Percentiles rank a stretch among this genome's conserved stretches.
These are phyloP conservation scores for Agrochola lychnidis DNA, from an alignment of 2,888 invertebrate genomes.

Conservation along the genomic window DNA sequence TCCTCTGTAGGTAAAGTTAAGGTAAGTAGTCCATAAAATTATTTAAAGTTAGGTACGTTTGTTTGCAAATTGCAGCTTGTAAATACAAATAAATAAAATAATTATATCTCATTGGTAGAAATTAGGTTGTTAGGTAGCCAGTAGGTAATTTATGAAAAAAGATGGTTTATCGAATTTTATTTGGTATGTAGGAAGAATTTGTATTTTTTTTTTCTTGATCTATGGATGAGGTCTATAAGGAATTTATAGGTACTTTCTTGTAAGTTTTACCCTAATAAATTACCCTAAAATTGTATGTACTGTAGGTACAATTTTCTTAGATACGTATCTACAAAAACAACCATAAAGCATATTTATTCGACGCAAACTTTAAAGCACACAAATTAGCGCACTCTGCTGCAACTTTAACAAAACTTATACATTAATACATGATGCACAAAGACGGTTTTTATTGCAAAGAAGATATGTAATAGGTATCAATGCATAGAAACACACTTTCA, in stretches of 20 bases:
- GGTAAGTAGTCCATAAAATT: not conserved
- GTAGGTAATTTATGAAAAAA: not conserved
- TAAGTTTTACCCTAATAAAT: too few relatives aligned
- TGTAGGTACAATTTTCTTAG: too few relatives aligned
- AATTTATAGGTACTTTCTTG: not conserved
- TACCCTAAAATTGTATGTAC: too few relatives aligned
- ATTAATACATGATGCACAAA: conserved; percentile 50
- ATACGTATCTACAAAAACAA: too few relatives aligned
- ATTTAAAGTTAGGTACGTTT: too few relatives aligned
- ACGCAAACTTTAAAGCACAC: not conserved
- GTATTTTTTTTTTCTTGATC: too few relatives aligned
- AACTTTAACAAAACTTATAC: conserved; percentile 19
- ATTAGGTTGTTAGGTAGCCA: too few relatives aligned
- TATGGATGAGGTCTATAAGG: too few relatives aligned
- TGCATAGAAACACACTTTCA: conserved; percentile 80
- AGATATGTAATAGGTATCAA: conserved; percentile 71
- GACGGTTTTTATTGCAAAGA: conserved; percentile 62
- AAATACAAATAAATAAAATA: not conserved
- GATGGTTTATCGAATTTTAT: too few relatives aligned
- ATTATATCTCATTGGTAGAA: not conserved
- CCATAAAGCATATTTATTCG: not conserved
- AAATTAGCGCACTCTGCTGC: conserved; percentile 10
- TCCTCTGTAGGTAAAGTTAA: not conserved
- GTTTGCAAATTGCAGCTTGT: not conserved
- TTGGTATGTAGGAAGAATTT: too few relatives aligned